These are phyloP conservation scores for Platanista minor DNA, from an alignment of 2,113 vertebrate genomes.

Conservation along the genomic window DNA sequence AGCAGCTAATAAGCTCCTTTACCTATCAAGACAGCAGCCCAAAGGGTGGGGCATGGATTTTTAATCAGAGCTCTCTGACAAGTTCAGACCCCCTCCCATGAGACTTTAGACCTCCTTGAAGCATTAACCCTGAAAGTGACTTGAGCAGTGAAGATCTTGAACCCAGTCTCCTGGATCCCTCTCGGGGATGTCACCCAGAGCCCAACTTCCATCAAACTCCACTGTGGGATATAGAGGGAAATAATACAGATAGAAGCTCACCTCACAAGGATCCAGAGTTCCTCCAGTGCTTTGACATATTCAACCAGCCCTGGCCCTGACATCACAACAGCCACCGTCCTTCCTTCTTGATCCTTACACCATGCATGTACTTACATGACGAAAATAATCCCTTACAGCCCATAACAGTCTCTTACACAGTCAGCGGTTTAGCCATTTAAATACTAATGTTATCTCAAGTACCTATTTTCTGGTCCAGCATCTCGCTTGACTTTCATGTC, in stretches of 20 bases:
- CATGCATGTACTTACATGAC: background rate
- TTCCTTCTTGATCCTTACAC: background rate
- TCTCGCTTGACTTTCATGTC: background rate
- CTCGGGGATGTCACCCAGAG: background rate
- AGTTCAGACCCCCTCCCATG: background rate
- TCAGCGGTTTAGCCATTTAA: background rate
- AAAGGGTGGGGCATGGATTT: background rate
- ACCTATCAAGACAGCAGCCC: background rate
- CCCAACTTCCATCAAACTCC: background rate
- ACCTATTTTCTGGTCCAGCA: background rate
- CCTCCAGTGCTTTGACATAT: background rate
- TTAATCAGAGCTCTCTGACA: background rate
- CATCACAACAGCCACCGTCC: background rate
- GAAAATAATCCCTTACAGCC: background rate
- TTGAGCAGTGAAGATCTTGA: background rate
- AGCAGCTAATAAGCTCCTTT: background rate
- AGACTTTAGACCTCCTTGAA: background rate
- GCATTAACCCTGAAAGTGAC: background rate
- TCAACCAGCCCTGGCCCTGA: background rate
- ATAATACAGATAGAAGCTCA: background rate
- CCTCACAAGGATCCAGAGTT: background rate
- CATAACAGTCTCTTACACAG: background rate
- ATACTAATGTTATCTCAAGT: background rate
- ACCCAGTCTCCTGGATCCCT: background rate
- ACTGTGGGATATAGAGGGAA: background rate